Evolutionary conservation across 2,888 invertebrate genomes (phyloP).

Genomic region (Drosophila lacicola): DNA sequence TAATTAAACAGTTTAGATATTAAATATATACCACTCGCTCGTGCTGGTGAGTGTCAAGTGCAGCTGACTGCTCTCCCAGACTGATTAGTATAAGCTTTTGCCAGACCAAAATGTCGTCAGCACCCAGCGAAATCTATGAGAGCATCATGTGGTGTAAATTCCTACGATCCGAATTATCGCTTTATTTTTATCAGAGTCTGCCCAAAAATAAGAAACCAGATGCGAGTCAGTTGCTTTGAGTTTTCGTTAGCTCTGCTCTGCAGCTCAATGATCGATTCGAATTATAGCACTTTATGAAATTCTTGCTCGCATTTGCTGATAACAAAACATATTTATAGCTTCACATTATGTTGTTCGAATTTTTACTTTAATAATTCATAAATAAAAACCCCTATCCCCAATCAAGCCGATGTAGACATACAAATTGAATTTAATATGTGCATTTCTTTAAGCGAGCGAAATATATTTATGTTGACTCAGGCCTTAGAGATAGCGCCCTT

Average conservation of each 20-base stretch:
- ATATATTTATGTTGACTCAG: too few species aligned
- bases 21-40: constrained; percentile 18
- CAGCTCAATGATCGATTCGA: background rate
- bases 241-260: background rate
- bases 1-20: constrained; percentile 52
- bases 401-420: too few species aligned
- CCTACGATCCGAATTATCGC: too few species aligned
- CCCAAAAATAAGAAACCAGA: background rate
- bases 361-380: background rate
- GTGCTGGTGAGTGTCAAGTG: constrained; percentile 23
- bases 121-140: too few species aligned
- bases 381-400: too few species aligned
- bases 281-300: background rate
- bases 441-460: too few species aligned
- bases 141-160: too few species aligned
- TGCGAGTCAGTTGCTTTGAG: background rate
- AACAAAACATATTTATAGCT: background rate
- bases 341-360: background rate
- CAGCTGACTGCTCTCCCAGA: constrained; percentile 23
- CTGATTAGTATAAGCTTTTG: background rate
- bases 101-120: too few species aligned
- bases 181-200: too few species aligned
- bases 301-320: background rate
- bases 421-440: too few species aligned
- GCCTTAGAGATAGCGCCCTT: too few species aligned